These are phyloP conservation scores for Falco cherrug DNA, from an alignment of 2,797 vertebrate species.

Conservation along the genomic window DNA sequence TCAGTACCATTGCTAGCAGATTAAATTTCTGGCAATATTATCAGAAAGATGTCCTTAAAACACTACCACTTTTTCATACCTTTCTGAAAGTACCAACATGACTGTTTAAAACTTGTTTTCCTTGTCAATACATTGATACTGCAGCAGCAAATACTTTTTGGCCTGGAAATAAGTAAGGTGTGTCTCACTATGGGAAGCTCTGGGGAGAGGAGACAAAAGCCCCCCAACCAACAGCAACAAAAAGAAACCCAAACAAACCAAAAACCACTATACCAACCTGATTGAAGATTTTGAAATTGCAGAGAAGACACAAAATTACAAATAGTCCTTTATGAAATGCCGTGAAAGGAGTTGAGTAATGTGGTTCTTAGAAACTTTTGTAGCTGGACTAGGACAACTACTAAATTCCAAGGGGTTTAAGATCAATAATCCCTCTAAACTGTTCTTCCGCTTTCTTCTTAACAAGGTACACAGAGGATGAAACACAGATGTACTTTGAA, in stretches of 20 bases:
- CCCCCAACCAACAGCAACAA: no score
- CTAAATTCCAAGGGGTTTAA: not conserved
- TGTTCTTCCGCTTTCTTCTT: not conserved
- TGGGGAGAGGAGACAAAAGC: no score
- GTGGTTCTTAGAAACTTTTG: not conserved
- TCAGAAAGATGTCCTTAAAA: not conserved
- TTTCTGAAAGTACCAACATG: not conserved
- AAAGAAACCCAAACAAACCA: not conserved
- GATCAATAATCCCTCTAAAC: not conserved
- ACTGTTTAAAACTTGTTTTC: not conserved
- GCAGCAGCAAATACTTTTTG: not conserved
- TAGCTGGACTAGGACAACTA: not conserved
- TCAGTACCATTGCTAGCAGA: not conserved
- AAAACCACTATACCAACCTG: not conserved
- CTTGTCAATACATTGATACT: not conserved
- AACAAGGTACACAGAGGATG: not conserved
- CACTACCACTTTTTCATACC: not conserved
- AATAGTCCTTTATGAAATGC: not conserved
- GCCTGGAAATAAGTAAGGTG: not conserved
- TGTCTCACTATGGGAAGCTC: not conserved
- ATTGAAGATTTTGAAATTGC: not conserved
- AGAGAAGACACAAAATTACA: not conserved
- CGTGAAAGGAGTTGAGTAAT: not conserved
- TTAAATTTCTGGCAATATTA: not conserved
- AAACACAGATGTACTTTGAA: not conserved